Evolutionary conservation across 2,113 vertebrate species (phyloP).

Genomic region (Notechis scutatus): DNA sequence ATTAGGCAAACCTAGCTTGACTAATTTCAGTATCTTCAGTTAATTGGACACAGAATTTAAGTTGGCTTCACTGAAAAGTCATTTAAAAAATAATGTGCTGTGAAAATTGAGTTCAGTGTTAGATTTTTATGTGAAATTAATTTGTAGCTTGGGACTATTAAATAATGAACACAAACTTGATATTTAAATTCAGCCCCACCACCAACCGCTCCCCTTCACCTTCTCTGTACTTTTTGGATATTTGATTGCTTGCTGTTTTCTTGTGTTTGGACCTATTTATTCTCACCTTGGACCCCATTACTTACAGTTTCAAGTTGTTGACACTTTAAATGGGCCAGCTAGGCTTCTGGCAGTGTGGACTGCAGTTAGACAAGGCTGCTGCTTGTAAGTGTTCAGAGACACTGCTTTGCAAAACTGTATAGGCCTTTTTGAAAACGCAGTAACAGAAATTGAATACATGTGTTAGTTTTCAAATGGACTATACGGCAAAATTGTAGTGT

Average conservation of each 20-base stretch:
- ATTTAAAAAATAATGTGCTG: conserved; percentile 14
- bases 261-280: background rate
- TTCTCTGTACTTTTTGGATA: background rate
- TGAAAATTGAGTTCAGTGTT: conserved; percentile 17
- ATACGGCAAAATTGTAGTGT: background rate
- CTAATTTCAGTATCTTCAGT: conserved; percentile 10
- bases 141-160: background rate
- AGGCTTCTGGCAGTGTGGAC: background rate
- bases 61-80: conserved; percentile 13
- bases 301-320: background rate
- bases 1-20: conserved; percentile 9
- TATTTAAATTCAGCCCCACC: background rate
- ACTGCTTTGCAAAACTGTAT: background rate
- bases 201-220: background rate
- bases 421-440: background rate
- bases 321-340: background rate
- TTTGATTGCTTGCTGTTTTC: background rate
- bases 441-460: background rate
- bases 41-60: conserved; percentile 20
- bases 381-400: background rate
- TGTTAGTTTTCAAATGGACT: background rate
- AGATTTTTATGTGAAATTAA: conserved; percentile 10
- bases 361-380: background rate
- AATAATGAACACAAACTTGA: background rate
- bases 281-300: background rate